These are phyloP conservation scores for Caradrina kadenii DNA, from an alignment of 2,888 invertebrate species.

Conservation along the genomic window DNA sequence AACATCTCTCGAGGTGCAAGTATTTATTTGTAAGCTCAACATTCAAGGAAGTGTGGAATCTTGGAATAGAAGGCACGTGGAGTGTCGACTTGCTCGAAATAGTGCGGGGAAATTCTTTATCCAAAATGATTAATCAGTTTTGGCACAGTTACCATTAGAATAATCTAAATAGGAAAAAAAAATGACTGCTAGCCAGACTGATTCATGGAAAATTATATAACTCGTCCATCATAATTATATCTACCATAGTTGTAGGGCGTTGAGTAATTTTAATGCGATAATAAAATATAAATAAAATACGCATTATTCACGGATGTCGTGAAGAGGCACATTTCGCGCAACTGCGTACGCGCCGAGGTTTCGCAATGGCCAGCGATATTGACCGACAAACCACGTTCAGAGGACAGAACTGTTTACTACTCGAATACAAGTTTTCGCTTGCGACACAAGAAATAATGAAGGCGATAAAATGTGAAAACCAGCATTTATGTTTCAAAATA, in stretches of 20 bases:
- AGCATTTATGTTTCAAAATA: constrained; percentile 42
- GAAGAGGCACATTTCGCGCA: constrained; percentile 69
- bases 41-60: constrained; percentile 89
- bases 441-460: constrained; percentile 62
- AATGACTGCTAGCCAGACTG: not conserved
- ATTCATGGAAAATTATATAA: constrained; percentile 29
- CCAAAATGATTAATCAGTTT: constrained; percentile 57
- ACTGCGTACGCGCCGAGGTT: constrained; percentile 70
- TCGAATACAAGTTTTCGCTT: constrained; percentile 67
- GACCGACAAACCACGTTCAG: constrained; percentile 82
- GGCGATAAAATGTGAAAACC: constrained; percentile 50
- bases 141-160: constrained; percentile 42
- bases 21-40: constrained; percentile 87
- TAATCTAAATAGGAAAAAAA: constrained; percentile 16
- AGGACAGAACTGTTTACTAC: constrained; percentile 79
- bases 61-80: constrained; percentile 85
- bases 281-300: constrained; percentile 38
- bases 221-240: not conserved
- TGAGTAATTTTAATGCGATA: constrained; percentile 16
- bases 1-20: constrained; percentile 83
- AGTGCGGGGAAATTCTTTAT: constrained; percentile 52
- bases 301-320: constrained; percentile 66
- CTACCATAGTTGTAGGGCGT: not conserved
- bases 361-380: constrained; percentile 80
- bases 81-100: constrained; percentile 74